Base-by-base conservation (phyloP, 2,113 vertebrate species). In the Serilophus lunatus region DNA sequence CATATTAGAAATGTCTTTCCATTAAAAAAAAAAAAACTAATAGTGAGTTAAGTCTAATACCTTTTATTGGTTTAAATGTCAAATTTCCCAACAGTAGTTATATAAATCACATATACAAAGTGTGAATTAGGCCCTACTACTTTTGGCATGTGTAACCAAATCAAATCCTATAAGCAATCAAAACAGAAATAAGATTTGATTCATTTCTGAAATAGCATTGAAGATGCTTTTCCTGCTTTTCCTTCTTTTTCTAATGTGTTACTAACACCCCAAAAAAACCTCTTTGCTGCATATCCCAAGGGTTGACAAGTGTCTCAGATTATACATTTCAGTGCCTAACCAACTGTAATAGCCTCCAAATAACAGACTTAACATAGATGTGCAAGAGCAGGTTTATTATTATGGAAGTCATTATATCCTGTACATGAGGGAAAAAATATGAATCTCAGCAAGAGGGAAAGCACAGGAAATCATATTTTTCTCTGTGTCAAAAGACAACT, bases 11-110 rank as follows among this genome's bases (percentile, higher is more conserved):
- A 95, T 72, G 82, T 42, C 84, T 93, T 85, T 85, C 63, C 81
- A 90, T 95, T 92, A 88, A 93, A 95, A 93, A 93, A 90, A n/a
- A n/a, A n/a, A 94, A 93, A 90, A 76, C 66, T 79, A 96, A 90
- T 80, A 93, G 45, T 36, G n/a, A 72, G 42, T 86, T 86, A 86
- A 78, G 42, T 50, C 87, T 71, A 94, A 69, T 61, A 90, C 35
- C 12, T 87, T 88, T 92, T 92, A 92, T 84, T 86, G 38, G 57
- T 83, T 90, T 72, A 92, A 49, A 85, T 64, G 92, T 93, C 87
- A 93, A 40, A 36, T 82, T 76, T 93, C 31, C 85, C 42, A 72
- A 76, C 85, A 65, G 31, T 71, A 85, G 85, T 85, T 93, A 82
- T 36, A 93, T 94, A 93, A 95, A 94, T 96, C 90, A 93, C 54